Conservation (phyloP, 2,113 vertebrate species). For the Gymnogyps californianus region DNA sequence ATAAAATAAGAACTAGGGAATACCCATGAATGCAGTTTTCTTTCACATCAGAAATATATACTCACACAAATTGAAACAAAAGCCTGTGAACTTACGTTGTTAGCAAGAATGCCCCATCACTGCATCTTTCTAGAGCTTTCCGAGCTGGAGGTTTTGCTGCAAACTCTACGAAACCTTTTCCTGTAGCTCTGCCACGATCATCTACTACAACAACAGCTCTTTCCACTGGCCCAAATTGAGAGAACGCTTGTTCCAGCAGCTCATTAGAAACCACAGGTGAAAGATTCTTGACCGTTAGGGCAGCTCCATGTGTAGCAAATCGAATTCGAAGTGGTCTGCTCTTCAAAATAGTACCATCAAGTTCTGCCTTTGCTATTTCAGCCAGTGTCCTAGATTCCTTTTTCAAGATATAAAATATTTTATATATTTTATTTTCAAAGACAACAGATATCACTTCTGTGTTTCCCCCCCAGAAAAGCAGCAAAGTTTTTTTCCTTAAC, state of each 20-base stretch:
- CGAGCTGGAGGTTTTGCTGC: slow-evolving; percentile 90
- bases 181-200: slow-evolving; percentile 91
- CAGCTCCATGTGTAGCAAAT: slow-evolving; percentile 90
- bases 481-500: not conserved
- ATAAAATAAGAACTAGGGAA: not conserved
- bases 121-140: slow-evolving; percentile 93
- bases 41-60: not conserved
- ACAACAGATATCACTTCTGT: not conserved
- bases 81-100: slow-evolving; percentile 85
- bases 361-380: slow-evolving; percentile 94
- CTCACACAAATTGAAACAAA: not conserved
- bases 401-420: slow-evolving; percentile 56
- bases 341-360: slow-evolving; percentile 90
- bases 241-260: slow-evolving; percentile 94
- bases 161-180: slow-evolving; percentile 94
- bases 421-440: not conserved
- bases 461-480: fast-evolving
- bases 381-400: slow-evolving; percentile 96
- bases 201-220: slow-evolving; percentile 93
- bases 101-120: slow-evolving; percentile 91
- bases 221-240: slow-evolving; percentile 93
- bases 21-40: not conserved
- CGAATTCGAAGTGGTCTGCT: slow-evolving; percentile 91
- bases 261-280: slow-evolving; percentile 94
- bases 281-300: slow-evolving; percentile 92